phyloP scores from a whole-genome alignment of 2,888 invertebrate species.

The Exephanes ischioxanthus region DNA sequence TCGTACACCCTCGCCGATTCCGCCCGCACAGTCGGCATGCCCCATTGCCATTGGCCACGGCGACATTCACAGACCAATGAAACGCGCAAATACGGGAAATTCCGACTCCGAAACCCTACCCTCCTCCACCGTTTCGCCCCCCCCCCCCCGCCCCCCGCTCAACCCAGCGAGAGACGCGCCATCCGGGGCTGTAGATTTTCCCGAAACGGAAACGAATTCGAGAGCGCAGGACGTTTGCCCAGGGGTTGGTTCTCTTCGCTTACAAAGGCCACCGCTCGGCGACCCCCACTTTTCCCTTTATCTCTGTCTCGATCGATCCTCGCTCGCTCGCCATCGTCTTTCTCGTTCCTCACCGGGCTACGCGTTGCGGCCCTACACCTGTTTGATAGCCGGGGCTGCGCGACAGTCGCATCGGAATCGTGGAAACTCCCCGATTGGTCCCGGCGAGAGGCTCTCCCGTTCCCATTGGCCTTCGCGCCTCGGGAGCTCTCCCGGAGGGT shows the following conservation, averaged over 20 bases:
- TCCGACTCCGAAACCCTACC: conserved; percentile 72
- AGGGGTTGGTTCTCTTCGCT: conserved; percentile 62
- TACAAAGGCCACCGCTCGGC: conserved; percentile 60
- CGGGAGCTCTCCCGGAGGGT: conserved; percentile 51
- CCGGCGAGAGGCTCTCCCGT: conserved; percentile 60
- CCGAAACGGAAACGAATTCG: conserved; percentile 69
- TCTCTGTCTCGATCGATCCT: conserved; percentile 63
- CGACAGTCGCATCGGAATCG: conserved; percentile 79
- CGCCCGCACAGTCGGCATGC: conserved; percentile 80
- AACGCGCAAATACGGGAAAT: conserved; percentile 81
- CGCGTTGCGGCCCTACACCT: conserved; percentile 43
- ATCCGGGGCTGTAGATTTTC: conserved; percentile 61
- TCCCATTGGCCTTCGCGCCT: conserved; percentile 73
- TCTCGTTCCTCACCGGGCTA: conserved; percentile 29
- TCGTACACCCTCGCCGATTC: conserved; percentile 73
- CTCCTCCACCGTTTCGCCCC: conserved; percentile 52
- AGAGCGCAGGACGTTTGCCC: conserved; percentile 72
- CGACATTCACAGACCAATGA: conserved; percentile 84
- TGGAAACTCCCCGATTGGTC: conserved; percentile 81
- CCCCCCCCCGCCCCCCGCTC: conserved; percentile 21
- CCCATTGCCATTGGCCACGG: conserved; percentile 83
- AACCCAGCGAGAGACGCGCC: conserved; percentile 52
- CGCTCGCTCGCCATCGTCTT: conserved; percentile 34
- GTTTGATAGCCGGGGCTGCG: conserved; percentile 22
- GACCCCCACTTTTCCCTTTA: conserved; percentile 21